Base-by-base conservation (phyloP, 2,113 vertebrate species). In the Sylvietta virens region DNA sequence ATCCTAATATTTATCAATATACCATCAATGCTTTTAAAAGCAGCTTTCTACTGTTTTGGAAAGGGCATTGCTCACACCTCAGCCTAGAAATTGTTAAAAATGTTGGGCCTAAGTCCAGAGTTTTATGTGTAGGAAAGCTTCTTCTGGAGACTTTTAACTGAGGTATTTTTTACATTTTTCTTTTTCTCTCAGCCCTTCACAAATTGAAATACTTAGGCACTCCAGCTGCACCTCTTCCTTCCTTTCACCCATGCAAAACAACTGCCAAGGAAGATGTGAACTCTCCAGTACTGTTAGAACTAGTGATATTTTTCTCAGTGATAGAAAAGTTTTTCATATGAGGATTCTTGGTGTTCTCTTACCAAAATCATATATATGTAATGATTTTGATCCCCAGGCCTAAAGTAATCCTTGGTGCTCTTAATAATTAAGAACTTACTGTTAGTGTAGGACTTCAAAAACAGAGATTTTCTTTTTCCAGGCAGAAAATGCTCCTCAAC, bases 1-100 rank as follows among this genome's bases (percentile, higher is more conserved):
- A 67, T 85, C n/a, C 48, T 88, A 91, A 71, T 94, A 89, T 95
- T 89, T 96, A 72, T 91, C 73, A 64, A 56, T 94, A 86, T 62
- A 27, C 22, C 80, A 27, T 86, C 71, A 70, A 9, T 45, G 51
- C 50, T 92, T 92, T 80, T 66, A 44, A 79, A 79, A 74, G 40
- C 7, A 10, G 31, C 53, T 91, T 94, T 92, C 54, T 89, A 3
- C 56, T 81, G 35, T 69, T 78, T 76, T 72, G 54, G 60, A 76
- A 92, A 88, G 81, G 47, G 17, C 13, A 19, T 37, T 81, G 56
- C 56, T 93, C 72, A 81, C 56, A 81, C 66, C n/a, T 94, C 61
- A n/a, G 61, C 45, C 28, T 95, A 61, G 73, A 84, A 94, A 81
- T 79, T 69, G 73, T 81, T 74, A 50, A 86, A 62, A 69, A 65